Evolutionary conservation across 2,888 invertebrate genomes (phyloP).

Genomic region (Mythimna lalbum): DNA sequence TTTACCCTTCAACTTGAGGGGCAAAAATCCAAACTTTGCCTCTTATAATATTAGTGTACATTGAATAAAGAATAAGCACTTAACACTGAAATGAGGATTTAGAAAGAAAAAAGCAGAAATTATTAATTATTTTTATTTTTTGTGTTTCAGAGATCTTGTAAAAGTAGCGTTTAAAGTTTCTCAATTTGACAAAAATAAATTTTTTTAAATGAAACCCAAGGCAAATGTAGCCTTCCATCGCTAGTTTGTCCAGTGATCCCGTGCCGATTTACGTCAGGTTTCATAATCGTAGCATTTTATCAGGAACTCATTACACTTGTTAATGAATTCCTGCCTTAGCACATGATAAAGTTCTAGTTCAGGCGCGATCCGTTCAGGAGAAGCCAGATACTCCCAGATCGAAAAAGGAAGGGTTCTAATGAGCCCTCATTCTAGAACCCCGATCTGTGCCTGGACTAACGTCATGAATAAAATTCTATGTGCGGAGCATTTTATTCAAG

Average conservation of each 20-base stretch:
- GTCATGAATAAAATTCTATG: conserved; percentile 18
- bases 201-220: conserved; percentile 14
- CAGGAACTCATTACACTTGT: conserved; percentile 35
- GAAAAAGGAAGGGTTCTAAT: not conserved
- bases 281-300: not conserved
- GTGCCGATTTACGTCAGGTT: not conserved
- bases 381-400: conserved; percentile 36
- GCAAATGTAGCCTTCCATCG: not conserved
- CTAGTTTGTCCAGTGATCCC: not conserved
- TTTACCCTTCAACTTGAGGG: no score
- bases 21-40: no score
- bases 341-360: conserved; percentile 27
- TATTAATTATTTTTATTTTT: conserved; percentile 4
- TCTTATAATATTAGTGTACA: no score
- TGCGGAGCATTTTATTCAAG: conserved; percentile 30
- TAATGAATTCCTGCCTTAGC: conserved; percentile 35
- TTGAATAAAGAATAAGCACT: not conserved
- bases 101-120: conserved; percentile 1
- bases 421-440: not conserved
- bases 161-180: not conserved
- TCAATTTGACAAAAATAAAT: no score
- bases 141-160: not conserved
- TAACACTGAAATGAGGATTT: not conserved
- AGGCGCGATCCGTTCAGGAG: conserved; percentile 23
- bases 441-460: conserved; percentile 29